Conservation (phyloP, 2,797 vertebrate genomes). For the Myotis vivesi region DNA sequence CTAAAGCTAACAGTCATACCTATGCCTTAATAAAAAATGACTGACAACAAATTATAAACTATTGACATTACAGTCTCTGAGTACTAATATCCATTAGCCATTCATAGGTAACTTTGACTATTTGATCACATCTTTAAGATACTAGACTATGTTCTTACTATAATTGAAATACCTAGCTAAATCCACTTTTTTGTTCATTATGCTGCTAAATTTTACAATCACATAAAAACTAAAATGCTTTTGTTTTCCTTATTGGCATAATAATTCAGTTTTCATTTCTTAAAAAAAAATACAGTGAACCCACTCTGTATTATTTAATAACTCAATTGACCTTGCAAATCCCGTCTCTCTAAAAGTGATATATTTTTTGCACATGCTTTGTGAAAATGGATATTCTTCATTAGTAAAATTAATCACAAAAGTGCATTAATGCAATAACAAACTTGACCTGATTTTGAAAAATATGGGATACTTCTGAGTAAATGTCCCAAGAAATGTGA, state of each 20-base stretch:
- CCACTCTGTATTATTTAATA: not conserved
- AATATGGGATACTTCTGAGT: slow-evolving; percentile 35
- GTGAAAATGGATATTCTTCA: slow-evolving; percentile 52
- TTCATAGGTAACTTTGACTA: not conserved
- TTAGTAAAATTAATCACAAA: slow-evolving; percentile 57
- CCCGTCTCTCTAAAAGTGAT: slow-evolving; percentile 15
- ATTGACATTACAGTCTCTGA: not conserved
- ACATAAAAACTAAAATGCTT: not conserved
- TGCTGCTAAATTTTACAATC: not conserved
- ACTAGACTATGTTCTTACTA: not conserved
- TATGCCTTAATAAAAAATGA: not conserved
- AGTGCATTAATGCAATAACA: slow-evolving; percentile 53
- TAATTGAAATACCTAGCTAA: not conserved
- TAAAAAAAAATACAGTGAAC: not conserved
- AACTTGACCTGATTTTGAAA: slow-evolving; percentile 63
- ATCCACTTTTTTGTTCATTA: not conserved
- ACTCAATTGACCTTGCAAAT: slow-evolving; percentile 28
- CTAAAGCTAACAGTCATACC: not conserved
- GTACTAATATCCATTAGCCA: not conserved
- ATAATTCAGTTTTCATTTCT: not conserved
- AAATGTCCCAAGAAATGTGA: slow-evolving; percentile 28
- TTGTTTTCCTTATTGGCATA: not conserved
- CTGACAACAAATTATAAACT: not conserved
- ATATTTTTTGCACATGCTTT: slow-evolving; percentile 27
- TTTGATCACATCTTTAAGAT: not conserved